Evolutionary conservation across 2,797 vertebrate genomes (phyloP).

Genomic region (Eulemur coronatus): DNA sequence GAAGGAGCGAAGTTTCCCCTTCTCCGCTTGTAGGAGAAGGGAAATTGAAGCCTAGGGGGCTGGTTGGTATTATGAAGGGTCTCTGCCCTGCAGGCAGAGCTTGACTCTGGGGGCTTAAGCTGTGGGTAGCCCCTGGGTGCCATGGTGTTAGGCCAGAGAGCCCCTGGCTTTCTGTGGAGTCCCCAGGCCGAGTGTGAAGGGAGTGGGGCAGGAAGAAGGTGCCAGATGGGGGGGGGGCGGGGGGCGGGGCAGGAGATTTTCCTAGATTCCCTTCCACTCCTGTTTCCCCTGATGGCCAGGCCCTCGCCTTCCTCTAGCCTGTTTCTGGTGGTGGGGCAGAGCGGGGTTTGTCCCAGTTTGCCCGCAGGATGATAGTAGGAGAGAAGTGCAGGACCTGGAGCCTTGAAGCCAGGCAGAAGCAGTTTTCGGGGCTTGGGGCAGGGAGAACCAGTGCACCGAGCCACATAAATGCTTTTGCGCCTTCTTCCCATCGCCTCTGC

Average conservation of each 20-base stretch:
- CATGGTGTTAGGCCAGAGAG: background rate
- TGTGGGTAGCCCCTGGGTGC: background rate
- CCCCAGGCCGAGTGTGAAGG: background rate
- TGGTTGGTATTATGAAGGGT: background rate
- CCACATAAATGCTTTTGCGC: background rate
- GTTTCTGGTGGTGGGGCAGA: background rate
- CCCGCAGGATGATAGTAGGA: background rate
- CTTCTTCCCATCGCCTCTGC: conserved; percentile 28
- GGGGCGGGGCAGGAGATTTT: background rate
- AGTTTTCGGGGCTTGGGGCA: background rate
- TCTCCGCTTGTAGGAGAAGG: background rate
- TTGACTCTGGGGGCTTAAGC: background rate
- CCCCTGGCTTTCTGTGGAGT: background rate
- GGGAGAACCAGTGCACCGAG: background rate
- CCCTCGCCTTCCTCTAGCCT: background rate
- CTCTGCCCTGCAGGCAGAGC: background rate
- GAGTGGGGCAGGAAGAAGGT: background rate
- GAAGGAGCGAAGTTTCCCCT: background rate
- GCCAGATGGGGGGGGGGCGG: background rate
- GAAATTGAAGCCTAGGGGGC: background rate
- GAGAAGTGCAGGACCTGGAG: background rate
- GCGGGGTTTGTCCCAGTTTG: background rate
- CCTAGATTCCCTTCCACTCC: background rate
- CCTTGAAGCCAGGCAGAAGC: background rate
- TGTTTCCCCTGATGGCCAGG: background rate